A percentile compares a stretch with the other conserved stretches of the same genome.
Evolutionary conservation across 2,113 vertebrate species (phyloP).

Genomic region (Eurypyga helias): DNA sequence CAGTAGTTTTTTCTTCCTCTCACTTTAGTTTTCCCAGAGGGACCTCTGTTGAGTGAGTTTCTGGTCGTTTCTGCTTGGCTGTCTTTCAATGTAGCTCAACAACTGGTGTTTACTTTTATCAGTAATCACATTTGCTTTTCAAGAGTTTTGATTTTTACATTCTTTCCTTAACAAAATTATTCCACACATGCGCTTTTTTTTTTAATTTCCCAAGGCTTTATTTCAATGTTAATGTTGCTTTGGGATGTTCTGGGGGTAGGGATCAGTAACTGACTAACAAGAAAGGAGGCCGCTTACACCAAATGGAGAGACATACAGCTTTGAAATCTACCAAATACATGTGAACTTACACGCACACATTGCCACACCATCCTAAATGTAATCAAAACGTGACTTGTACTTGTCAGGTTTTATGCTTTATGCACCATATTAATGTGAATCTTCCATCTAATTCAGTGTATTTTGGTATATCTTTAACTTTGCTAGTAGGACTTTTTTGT

Average conservation of each 20-base stretch:
- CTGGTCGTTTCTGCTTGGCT: not conserved
- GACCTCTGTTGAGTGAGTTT: not conserved
- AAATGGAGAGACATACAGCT: not conserved
- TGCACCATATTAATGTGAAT: not conserved
- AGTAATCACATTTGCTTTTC: not conserved
- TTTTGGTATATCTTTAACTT: not conserved
- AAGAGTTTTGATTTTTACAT: not conserved
- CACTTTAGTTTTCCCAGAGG: not conserved
- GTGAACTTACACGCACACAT: not conserved
- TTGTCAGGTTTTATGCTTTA: not conserved
- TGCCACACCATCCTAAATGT: not conserved
- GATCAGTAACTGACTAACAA: not conserved
- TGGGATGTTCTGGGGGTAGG: not conserved
- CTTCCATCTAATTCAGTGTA: not conserved
- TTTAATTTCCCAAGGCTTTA: not conserved
- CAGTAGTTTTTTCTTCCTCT: not conserved
- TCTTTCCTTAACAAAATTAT: not conserved
- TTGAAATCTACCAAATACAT: not conserved
- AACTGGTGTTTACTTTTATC: not conserved
- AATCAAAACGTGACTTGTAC: not conserved
- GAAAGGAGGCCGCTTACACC: not conserved
- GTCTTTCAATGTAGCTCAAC: not conserved
- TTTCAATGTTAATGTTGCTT: not conserved
- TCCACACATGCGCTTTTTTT: not conserved
- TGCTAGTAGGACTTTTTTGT: not conserved